A percentile compares a stretch with the other conserved stretches of the same genome.
phyloP scores from a whole-genome alignment of 2,113 vertebrate genomes.

The Hydrolagus affinis region DNA sequence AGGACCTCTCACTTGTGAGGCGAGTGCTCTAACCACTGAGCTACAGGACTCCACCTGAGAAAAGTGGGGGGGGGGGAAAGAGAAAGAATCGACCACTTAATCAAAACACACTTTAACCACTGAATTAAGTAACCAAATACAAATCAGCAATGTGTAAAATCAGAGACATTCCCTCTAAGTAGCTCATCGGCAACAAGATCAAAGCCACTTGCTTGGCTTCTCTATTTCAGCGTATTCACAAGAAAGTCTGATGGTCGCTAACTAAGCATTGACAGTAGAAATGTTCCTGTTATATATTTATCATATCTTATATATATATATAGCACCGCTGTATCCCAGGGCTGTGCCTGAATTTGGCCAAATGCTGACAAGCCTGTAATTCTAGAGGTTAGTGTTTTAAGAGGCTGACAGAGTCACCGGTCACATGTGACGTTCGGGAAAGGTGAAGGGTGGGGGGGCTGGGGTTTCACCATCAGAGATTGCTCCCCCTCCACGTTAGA shows the following conservation, averaged over 20 bases:
- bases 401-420: neutral
- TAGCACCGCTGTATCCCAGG: neutral
- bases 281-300: neutral
- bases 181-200: neutral
- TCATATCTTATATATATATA: neutral
- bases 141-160: too few relatives aligned
- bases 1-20: too few relatives aligned
- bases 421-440: neutral
- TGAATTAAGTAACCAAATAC: too few relatives aligned
- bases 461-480: too few relatives aligned
- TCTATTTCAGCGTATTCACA: neutral
- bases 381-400: neutral
- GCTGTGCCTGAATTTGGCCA: neutral
- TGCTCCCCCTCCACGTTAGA: too few relatives aligned
- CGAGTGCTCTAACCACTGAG: too few relatives aligned
- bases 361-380: neutral
- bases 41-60: too few relatives aligned
- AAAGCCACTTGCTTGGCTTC: neutral
- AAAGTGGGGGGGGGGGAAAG: too few relatives aligned
- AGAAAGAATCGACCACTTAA: too few relatives aligned
- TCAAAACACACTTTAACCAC: too few relatives aligned
- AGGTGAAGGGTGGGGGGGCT: too few relatives aligned
- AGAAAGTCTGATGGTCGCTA: neutral
- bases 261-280: neutral
- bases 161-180: neutral